Conservation (phyloP, 2,888 invertebrate genomes). For the Smittia aterrima region DNA sequence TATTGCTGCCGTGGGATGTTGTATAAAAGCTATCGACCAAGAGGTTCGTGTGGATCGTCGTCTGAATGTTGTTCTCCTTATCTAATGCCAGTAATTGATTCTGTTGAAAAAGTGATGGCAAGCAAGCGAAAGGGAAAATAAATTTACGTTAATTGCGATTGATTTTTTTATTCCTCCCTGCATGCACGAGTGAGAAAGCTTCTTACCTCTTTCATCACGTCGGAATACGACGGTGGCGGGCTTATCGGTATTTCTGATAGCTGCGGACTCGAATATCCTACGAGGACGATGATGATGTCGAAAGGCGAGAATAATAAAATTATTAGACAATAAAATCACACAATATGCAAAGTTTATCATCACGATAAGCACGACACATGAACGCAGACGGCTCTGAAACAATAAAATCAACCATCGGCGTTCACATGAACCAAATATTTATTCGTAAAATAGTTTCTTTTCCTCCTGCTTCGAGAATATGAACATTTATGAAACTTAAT, state of each 20-base stretch:
- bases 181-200: neutral
- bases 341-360: constrained; percentile 15
- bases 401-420: neutral
- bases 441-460: neutral
- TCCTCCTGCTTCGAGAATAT: neutral
- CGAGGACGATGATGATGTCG: too few relatives aligned
- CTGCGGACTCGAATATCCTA: constrained; percentile 41
- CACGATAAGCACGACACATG: neutral
- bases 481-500: constrained; percentile 2
- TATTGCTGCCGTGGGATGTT: constrained; percentile 42
- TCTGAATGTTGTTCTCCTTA: constrained; percentile 47
- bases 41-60: constrained; percentile 46
- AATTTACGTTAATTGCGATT: neutral
- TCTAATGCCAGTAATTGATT: constrained; percentile 45
- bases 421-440: neutral
- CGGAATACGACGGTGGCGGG: constrained; percentile 69
- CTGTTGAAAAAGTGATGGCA: constrained; percentile 33
- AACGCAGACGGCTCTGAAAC: constrained; percentile 6
- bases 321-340: constrained; percentile 11
- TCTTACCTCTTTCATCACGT: constrained; percentile 65
- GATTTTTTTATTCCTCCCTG: neutral
- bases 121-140: constrained; percentile 47
- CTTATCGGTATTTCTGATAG: constrained; percentile 54
- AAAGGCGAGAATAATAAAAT: neutral
- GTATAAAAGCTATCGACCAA: constrained; percentile 42